Conservation (phyloP, 2,797 vertebrate species). For the Crenichthys baileyi region DNA sequence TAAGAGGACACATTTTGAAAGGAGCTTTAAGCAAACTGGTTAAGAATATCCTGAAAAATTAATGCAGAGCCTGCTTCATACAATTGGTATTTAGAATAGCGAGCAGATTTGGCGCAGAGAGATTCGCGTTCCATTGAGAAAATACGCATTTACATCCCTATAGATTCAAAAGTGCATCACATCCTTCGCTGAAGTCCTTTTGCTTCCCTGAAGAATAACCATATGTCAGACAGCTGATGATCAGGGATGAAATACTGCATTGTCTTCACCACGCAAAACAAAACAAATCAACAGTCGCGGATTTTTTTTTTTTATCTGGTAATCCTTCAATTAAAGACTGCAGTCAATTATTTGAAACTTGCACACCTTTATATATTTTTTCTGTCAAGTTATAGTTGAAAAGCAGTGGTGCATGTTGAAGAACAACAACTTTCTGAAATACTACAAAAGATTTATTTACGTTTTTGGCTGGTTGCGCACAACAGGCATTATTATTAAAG, state of each 20-base stretch:
- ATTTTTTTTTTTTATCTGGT: background rate
- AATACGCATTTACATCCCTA: background rate
- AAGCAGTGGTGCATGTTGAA: background rate
- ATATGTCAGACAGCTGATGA: constrained; percentile 27
- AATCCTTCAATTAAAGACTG: background rate
- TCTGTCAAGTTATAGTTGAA: background rate
- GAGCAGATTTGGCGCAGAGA: background rate
- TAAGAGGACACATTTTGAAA: background rate
- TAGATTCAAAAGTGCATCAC: background rate
- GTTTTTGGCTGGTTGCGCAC: constrained; percentile 34
- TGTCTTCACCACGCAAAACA: background rate
- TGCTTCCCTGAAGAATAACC: constrained; percentile 12
- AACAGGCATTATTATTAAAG: background rate
- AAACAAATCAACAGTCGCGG: background rate
- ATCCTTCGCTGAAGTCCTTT: constrained; percentile 23
- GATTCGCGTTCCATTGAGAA: background rate
- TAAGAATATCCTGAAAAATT: background rate
- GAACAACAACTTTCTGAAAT: constrained; percentile 12
- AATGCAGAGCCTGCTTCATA: background rate
- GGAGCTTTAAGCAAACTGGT: accelerated
- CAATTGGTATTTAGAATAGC: background rate
- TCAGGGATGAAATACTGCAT: constrained; percentile 9
- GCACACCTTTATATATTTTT: background rate
- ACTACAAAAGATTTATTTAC: background rate
- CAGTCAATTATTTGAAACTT: background rate